Base-by-base conservation (phyloP, 2,888 invertebrate species). In the Drosophila phalerata region DNA sequence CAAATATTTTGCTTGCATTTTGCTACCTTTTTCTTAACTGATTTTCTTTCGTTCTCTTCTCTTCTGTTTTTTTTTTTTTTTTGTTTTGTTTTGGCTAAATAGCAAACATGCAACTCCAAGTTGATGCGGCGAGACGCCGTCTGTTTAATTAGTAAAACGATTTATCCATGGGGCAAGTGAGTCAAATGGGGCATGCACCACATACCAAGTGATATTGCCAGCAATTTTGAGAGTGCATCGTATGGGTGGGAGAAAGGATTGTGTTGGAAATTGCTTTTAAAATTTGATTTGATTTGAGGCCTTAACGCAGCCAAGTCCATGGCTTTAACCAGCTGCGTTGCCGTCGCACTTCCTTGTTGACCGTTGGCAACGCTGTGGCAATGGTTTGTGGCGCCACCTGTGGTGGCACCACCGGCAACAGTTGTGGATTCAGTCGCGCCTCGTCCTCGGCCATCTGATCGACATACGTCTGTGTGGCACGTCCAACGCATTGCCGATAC, bases 231-330 rank as follows among this genome's bases (percentile, higher is more conserved):
- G 8, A 13, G 30, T 42, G 13, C 17, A 10, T 55, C 17, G 19
- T 32, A 19, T 40, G 22, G 0, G n/a, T 34, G 48, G 3, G 28
- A 0, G 28, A 28, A 15, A 40, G 8, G 5, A 8, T 17, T 3
- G 17, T 17, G 43, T 9, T 3, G 15, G 9, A 17, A 38, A 38
- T 38, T 38, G 38, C 15, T 15, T 53, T 15, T 28, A 28, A 17
- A 55, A 40, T 40, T 30, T 28, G 10, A 30, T 30, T 30, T 38
- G n/a, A n/a, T 30, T 19, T 5, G 15, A 17, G 45, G 15, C 17
- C 1, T 61, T 60, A 84, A 17, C 67, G 69, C 6, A 88, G 51
- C 84, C 88, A 84, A 13, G 71, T 76, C 84, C 84, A 84, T 8
- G 76, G 73, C 37, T 78, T 71, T 19, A 60, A 67, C 86, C 83